phyloP scores from a whole-genome alignment of 2,113 vertebrate species.

The Origma solitaria region DNA sequence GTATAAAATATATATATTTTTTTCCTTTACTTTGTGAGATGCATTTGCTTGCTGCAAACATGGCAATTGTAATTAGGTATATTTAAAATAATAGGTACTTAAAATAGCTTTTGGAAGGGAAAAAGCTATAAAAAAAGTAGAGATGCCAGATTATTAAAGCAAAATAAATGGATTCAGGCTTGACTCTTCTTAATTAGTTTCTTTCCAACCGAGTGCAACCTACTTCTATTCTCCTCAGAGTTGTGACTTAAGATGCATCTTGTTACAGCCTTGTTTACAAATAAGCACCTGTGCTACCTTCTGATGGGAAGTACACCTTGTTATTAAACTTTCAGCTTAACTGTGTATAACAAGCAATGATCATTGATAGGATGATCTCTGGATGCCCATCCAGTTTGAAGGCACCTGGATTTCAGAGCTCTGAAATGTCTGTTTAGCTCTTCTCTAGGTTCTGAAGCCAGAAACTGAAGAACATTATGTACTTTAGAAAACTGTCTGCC shows the following conservation, averaged over 20 bases:
- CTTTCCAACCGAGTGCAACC: background rate
- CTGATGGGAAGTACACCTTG: background rate
- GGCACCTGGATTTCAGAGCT: background rate
- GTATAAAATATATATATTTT: background rate
- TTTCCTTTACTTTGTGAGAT: background rate
- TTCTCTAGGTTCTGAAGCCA: background rate
- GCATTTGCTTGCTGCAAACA: background rate
- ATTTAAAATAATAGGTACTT: background rate
- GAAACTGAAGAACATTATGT: background rate
- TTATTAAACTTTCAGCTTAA: background rate
- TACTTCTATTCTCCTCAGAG: background rate
- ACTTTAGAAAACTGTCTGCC: background rate
- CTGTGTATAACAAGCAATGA: background rate
- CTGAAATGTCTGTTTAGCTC: background rate
- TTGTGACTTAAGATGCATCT: background rate
- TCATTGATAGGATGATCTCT: background rate
- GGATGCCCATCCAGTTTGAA: background rate
- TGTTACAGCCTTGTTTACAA: background rate
- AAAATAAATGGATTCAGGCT: background rate
- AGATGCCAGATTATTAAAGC: background rate
- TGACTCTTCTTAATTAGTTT: background rate
- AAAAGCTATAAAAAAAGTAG: background rate
- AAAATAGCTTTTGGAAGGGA: background rate
- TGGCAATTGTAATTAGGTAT: background rate
- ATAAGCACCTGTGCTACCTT: background rate